Evolutionary conservation across 2,888 invertebrate genomes (phyloP), one percentile per base, ranked within the genome.

Genomic region (Clepsis dumicolana): DNA sequence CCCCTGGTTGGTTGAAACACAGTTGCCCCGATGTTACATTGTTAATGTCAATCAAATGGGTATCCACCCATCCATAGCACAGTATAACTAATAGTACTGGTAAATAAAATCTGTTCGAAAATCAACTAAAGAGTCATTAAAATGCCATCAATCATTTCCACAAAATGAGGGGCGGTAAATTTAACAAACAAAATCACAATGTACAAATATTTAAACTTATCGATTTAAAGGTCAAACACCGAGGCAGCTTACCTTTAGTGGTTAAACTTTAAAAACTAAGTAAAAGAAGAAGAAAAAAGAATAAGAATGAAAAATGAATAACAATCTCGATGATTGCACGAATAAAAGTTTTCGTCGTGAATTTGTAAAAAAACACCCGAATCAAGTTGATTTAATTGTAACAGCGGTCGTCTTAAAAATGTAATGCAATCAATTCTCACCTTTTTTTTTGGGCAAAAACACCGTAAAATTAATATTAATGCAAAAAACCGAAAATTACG

Each of bases 131-230:
- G 25, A 70, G 70, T 71, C 73, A 72, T 72, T 72, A 71, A 63
- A 61, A 54, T 29, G 35, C 54, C 73, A 72, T 75, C 69, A 72
- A 73, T 73, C 72, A 71, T 66, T 64, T 68, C 57, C 41, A 50
- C 63, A 60, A n/a, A 57, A 29, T 27, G 25, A 12, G 52, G 41
- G 52, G 53, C 29, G 56, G 57, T 57, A 38, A 50, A 57, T 65
- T 64, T 52, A 54, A 50, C 54, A 38, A 32, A 48, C 48, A 44
- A 56, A 62, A 67, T 62, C 16, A 41, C 48, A 16, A 32, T 2
- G 21, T 21, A 61, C 56, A 27, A 48, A 62, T 50, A 67, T 50
- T 50, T 25, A 24, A 56, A 50, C 21, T 48, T 18, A 50, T 56
- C 21, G 50, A 62, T 62, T 56, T 57, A 29, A 50, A 32, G 18